Evolutionary conservation across 30 jellyfish, hydroid and myxozoan species (phyloP).

Genomic region (Pseudorhiza aurosa): DNA sequence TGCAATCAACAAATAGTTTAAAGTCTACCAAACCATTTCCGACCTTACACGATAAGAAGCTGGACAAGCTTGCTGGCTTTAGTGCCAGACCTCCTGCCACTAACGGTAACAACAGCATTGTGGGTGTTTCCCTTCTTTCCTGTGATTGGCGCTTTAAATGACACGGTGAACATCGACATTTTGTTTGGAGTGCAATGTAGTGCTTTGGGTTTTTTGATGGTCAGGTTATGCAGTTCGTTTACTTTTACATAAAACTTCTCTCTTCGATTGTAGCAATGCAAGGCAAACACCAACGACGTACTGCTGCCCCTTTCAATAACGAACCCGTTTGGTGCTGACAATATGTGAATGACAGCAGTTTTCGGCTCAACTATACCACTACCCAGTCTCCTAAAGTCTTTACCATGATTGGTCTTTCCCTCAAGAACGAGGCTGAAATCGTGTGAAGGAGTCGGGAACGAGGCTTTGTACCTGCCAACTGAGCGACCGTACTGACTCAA

Average conservation of each 20-base stretch:
- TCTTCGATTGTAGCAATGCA: background rate
- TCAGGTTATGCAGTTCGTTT: background rate
- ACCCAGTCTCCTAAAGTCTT: slow-evolving; percentile 9
- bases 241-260: slow-evolving; percentile 25
- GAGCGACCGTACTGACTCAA: slow-evolving; percentile 29
- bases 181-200: slow-evolving; percentile 3
- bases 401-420: slow-evolving; percentile 31
- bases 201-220: background rate
- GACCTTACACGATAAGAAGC: background rate
- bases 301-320: background rate
- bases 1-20: no score
- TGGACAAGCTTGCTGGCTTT: slow-evolving; percentile 11
- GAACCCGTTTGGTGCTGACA: slow-evolving; percentile 36
- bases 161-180: slow-evolving; percentile 16
- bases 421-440: slow-evolving; percentile 25
- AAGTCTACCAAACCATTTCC: no score
- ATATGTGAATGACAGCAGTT: slow-evolving; percentile 6
- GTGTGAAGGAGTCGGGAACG: slow-evolving; percentile 25
- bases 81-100: slow-evolving; percentile 10
- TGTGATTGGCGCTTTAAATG: slow-evolving; percentile 29
- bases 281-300: slow-evolving; percentile 14
- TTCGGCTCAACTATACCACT: slow-evolving; percentile 7
- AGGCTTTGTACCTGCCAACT: slow-evolving; percentile 21
- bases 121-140: slow-evolving; percentile 20
- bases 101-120: slow-evolving; percentile 29